Percentiles rank a stretch among this genome's conserved stretches.
phyloP scores from a whole-genome alignment of 2,888 invertebrate species.

The Andrena camellia region DNA sequence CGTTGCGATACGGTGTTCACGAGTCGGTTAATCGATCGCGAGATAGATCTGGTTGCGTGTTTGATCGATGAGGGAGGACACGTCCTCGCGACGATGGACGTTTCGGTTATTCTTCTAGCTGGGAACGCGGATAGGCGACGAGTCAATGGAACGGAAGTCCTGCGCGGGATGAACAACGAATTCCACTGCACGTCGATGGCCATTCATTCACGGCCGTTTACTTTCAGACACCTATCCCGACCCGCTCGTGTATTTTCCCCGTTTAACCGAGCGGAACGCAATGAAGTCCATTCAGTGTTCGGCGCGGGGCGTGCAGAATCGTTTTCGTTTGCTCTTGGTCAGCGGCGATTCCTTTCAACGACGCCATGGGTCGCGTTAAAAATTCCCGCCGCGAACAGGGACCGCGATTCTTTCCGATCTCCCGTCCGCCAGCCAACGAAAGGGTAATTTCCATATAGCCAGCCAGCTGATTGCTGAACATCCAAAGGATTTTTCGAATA shows the following conservation, averaged over 20 bases:
- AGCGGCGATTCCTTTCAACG: neutral
- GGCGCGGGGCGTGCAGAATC: constrained; percentile 24
- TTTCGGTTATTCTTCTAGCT: too few relatives aligned
- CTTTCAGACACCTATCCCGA: constrained; percentile 38
- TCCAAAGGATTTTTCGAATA: too few relatives aligned
- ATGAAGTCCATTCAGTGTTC: constrained; percentile 47
- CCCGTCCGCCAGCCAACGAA: too few relatives aligned
- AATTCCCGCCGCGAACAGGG: too few relatives aligned
- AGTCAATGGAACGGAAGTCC: constrained; percentile 26
- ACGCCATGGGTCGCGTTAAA: neutral
- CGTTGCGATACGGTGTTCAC: too few relatives aligned
- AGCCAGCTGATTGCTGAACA: too few relatives aligned
- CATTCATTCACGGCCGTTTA: constrained; percentile 54
- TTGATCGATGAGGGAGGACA: too few relatives aligned
- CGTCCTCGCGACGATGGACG: too few relatives aligned
- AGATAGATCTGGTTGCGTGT: too few relatives aligned
- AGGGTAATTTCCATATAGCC: too few relatives aligned
- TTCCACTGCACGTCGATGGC: constrained; percentile 14
- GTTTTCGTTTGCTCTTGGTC: constrained; percentile 10
- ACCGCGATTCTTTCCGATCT: neutral
- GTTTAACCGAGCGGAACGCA: constrained; percentile 59
- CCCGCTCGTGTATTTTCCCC: constrained; percentile 51
- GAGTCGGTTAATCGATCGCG: too few relatives aligned
- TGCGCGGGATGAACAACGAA: neutral
- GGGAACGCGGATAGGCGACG: neutral